Conservation (phyloP, 2,888 invertebrate species). For the Acanthosoma haemorrhoidale region DNA sequence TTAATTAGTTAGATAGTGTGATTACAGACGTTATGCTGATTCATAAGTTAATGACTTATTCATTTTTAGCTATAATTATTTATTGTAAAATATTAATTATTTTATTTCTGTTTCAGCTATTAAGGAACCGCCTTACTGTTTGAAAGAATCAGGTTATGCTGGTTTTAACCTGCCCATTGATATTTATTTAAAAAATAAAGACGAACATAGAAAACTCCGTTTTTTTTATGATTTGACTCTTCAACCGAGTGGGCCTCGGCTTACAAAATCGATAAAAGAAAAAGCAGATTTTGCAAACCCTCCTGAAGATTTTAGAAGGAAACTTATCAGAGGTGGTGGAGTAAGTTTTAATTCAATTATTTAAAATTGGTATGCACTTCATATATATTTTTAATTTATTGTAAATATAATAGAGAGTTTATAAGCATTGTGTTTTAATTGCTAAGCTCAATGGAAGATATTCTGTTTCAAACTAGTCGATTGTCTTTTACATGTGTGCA, state of each 20-base stretch:
- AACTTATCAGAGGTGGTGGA: slow-evolving; percentile 81
- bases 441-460: too few species aligned
- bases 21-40: background rate
- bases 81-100: background rate
- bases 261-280: slow-evolving; percentile 67
- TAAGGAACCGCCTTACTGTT: slow-evolving; percentile 83
- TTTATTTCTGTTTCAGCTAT: slow-evolving; percentile 59
- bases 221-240: slow-evolving; percentile 81
- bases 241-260: slow-evolving; percentile 66
- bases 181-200: slow-evolving; percentile 79
- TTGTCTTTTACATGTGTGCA: too few species aligned
- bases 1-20: too few species aligned
- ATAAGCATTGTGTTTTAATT: too few species aligned
- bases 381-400: too few species aligned
- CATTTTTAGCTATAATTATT: background rate
- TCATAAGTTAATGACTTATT: background rate
- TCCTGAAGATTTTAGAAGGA: slow-evolving; percentile 82
- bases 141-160: slow-evolving; percentile 93
- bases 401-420: too few species aligned
- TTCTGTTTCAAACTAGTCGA: too few species aligned
- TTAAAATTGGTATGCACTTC: too few species aligned
- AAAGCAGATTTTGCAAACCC: slow-evolving; percentile 79
- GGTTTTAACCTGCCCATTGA: slow-evolving; percentile 87
- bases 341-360: too few species aligned
- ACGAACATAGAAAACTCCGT: slow-evolving; percentile 79